These are phyloP conservation scores for Macroramphosus scolopax DNA, from an alignment of 2,797 vertebrate species.

Conservation along the genomic window DNA sequence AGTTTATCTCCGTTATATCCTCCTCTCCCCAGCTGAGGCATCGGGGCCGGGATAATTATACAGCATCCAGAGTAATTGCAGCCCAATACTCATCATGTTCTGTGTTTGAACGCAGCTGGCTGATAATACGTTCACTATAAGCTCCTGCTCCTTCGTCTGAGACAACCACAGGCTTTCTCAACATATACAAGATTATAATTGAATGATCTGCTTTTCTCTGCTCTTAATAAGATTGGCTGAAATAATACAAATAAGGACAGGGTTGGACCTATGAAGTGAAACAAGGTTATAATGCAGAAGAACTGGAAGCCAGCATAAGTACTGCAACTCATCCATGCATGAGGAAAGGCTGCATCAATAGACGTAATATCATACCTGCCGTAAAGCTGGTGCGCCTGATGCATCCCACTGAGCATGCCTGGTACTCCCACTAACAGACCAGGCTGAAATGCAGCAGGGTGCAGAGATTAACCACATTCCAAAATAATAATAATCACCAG, in stretches of 20 bases:
- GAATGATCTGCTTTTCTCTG: slow-evolving; percentile 4
- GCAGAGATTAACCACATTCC: slow-evolving; percentile 2
- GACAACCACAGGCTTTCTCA: neutral
- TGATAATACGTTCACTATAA: slow-evolving; percentile 2
- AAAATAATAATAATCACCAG: neutral
- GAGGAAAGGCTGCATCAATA: neutral
- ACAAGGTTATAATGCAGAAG: no score
- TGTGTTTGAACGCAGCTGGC: slow-evolving; percentile 21
- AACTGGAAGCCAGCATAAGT: no score
- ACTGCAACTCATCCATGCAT: neutral
- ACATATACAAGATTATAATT: slow-evolving; percentile 8
- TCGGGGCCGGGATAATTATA: slow-evolving; percentile 61
- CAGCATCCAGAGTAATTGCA: slow-evolving; percentile 45
- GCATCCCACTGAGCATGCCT: slow-evolving; percentile 91
- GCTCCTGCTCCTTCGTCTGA: slow-evolving; percentile 3
- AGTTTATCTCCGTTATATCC: neutral
- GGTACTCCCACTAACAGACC: slow-evolving; percentile 93
- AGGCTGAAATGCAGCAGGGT: slow-evolving; percentile 72
- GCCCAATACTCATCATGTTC: neutral
- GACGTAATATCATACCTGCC: slow-evolving; percentile 83
- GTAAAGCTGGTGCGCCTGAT: slow-evolving; percentile 90
- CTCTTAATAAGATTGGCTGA: neutral
- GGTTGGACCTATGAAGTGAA: no score
- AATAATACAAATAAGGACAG: neutral
- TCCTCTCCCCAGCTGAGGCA: slow-evolving; percentile 18